Conservation (phyloP, 2,113 vertebrate species). For the Muscicapa adusta region DNA sequence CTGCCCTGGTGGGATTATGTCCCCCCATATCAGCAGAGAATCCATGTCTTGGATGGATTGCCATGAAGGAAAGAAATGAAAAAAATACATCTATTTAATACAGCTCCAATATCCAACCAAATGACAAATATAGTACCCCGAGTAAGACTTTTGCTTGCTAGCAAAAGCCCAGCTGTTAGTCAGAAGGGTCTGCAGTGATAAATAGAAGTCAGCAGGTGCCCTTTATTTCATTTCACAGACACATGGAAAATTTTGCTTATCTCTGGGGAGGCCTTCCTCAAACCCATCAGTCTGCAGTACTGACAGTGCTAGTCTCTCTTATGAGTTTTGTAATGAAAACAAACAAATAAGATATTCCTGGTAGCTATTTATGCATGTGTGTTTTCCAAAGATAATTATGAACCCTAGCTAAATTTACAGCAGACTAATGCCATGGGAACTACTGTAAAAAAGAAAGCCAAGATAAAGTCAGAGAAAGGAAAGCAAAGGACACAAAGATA, state of each 20-base stretch:
- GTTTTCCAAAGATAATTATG: slow-evolving; percentile 49
- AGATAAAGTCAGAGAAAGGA: slow-evolving; percentile 46
- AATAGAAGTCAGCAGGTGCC: not conserved
- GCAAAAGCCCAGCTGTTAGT: not conserved
- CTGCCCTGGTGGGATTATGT: not conserved
- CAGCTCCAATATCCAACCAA: not conserved
- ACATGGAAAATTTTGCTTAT: slow-evolving; percentile 40
- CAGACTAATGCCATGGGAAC: not conserved
- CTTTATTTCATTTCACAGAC: not conserved
- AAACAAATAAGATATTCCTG: slow-evolving; percentile 9
- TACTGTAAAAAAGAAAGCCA: not conserved
- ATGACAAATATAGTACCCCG: not conserved
- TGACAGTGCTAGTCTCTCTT: not conserved
- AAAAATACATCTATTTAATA: not conserved
- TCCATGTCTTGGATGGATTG: not conserved
- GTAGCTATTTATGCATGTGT: not conserved
- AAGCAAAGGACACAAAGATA: slow-evolving; percentile 15
- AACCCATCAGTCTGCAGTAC: not conserved
- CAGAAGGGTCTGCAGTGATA: not conserved
- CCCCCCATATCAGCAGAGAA: not conserved
- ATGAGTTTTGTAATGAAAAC: not conserved
- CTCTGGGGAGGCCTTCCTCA: slow-evolving; percentile 12
- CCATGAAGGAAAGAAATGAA: not conserved
- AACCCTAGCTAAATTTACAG: not conserved
- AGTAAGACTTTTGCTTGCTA: not conserved